Conservation (phyloP, 92 coral and sea anemone species). For the Porites evermanni region DNA sequence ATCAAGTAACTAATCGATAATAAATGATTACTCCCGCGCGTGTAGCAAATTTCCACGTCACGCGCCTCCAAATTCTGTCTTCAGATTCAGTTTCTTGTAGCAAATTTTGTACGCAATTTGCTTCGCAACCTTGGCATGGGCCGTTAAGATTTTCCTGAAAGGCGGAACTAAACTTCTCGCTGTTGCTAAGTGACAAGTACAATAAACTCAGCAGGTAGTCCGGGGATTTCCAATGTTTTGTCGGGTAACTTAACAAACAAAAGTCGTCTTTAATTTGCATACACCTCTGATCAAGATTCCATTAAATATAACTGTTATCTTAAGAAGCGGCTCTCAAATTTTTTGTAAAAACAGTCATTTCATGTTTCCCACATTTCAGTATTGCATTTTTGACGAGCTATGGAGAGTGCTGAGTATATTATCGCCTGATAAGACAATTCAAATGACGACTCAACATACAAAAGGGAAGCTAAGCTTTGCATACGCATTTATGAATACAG, state of each 20-base stretch:
- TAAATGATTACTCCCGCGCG: not conserved
- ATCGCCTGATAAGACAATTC: no score
- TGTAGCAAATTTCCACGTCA: not conserved
- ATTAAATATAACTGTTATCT: not conserved
- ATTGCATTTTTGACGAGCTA: not conserved
- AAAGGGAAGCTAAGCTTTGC: no score
- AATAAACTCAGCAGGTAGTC: constrained; percentile 9
- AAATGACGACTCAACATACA: no score
- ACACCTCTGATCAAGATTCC: not conserved
- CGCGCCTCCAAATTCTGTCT: not conserved
- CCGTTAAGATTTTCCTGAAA: not conserved
- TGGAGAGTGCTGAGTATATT: not conserved
- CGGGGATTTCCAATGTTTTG: not conserved
- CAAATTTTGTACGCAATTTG: not conserved
- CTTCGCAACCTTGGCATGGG: not conserved
- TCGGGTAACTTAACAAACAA: not conserved
- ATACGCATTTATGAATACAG: no score
- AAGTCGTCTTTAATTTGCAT: constrained; percentile 22
- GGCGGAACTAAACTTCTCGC: not conserved
- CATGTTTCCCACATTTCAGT: no score
- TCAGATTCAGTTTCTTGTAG: not conserved
- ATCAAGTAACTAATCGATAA: not conserved
- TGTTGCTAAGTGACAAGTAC: constrained; percentile 14
- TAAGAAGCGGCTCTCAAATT: no score
- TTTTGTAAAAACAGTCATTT: no score